phyloP scores from a whole-genome alignment of 1,140 invertebrate species.

The Saxidomus purpurata region DNA sequence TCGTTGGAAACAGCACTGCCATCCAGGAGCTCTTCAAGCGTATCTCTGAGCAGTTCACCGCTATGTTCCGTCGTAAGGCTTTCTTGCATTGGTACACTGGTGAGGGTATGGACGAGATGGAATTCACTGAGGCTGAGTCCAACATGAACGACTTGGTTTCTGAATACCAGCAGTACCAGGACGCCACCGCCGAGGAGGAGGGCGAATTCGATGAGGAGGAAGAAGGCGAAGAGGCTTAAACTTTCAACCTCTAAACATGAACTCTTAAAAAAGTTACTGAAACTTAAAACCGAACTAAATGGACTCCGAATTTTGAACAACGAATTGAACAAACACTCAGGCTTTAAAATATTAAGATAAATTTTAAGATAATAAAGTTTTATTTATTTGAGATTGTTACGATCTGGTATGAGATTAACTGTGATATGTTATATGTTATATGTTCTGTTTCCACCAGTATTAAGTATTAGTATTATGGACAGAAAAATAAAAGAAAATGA shows the following conservation, averaged over 20 bases:
- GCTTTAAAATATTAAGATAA: neutral
- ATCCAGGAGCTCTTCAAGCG: conserved; percentile 94
- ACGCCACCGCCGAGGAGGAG: conserved; percentile 84
- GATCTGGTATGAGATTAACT: neutral
- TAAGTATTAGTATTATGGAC: neutral
- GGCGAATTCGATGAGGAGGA: conserved; percentile 88
- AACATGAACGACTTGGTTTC: conserved; percentile 96
- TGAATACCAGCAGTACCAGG: conserved; percentile 90
- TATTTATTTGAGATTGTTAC: conserved; percentile 7
- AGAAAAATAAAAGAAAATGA: neutral
- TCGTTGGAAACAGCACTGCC: conserved; percentile 90
- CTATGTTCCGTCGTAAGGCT: conserved; percentile 92
- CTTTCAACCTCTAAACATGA: neutral
- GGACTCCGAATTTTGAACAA: neutral
- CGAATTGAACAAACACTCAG: neutral
- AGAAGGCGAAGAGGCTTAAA: conserved; percentile 14
- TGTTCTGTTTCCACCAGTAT: neutral
- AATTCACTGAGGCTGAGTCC: conserved; percentile 92
- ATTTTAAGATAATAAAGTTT: neutral
- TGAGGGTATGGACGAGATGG: conserved; percentile 94
- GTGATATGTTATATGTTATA: neutral
- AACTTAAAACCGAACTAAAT: neutral
- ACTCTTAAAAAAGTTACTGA: neutral
- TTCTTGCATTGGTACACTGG: conserved; percentile 94
- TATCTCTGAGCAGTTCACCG: conserved; percentile 89